Evolutionary conservation across 2,797 vertebrate species (phyloP).

Genomic region (Oceanodroma leucorhoa): DNA sequence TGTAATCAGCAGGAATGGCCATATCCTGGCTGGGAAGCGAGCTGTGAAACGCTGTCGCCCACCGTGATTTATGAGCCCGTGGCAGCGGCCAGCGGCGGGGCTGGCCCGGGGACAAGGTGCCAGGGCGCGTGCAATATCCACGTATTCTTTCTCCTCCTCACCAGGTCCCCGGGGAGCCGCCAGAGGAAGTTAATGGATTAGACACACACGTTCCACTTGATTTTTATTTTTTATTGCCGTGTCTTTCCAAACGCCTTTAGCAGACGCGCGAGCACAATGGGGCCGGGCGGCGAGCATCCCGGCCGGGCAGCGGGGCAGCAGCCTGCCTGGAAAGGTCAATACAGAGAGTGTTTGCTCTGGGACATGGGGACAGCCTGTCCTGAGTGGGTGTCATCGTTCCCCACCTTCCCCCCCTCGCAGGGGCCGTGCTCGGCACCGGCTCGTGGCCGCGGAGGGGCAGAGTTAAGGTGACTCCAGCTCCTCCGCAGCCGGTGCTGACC

Average conservation of each 20-base stretch:
- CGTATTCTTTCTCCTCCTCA: constrained; percentile 73
- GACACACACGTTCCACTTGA: constrained; percentile 47
- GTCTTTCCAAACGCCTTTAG: constrained; percentile 48
- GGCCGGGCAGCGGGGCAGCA: background rate
- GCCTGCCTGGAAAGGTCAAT: constrained; percentile 8
- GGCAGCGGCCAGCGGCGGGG: constrained; percentile 38
- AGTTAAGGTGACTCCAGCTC: background rate
- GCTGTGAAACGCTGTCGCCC: constrained; percentile 78
- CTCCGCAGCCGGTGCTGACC: accelerated
- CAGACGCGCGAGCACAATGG: constrained; percentile 22
- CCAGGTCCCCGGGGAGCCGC: constrained; percentile 2
- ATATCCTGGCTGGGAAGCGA: constrained; percentile 78
- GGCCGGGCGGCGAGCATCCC: background rate
- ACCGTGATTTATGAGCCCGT: constrained; percentile 73
- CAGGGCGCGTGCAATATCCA: constrained; percentile 74
- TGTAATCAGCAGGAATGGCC: constrained; percentile 76
- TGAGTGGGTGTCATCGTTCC: background rate
- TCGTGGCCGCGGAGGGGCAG: accelerated
- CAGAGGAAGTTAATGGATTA: constrained; percentile 48
- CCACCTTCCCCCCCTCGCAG: accelerated
- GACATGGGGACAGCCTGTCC: background rate
- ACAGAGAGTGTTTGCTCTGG: background rate
- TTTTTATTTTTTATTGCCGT: constrained; percentile 48
- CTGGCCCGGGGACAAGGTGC: constrained; percentile 61
- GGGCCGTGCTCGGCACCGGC: accelerated